phyloP scores from a whole-genome alignment of 53 echinoderm and acorn worm species.

The Stichopus horrens region DNA sequence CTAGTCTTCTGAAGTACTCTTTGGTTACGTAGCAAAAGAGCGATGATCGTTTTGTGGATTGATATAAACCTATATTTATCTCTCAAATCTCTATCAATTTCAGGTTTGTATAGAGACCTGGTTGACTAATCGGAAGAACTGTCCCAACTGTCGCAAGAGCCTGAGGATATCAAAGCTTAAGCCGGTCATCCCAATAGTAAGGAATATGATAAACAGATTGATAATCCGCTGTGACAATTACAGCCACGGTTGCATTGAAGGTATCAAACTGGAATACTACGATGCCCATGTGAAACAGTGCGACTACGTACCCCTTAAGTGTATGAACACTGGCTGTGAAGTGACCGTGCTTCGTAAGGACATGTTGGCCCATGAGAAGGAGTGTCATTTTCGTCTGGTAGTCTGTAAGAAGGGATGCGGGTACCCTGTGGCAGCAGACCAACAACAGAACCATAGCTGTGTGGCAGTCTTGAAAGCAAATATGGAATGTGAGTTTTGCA shows the following conservation, averaged over 20 bases:
- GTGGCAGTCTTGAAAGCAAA: conserved; percentile 69
- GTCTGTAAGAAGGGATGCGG: conserved; percentile 90
- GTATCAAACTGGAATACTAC: conserved; percentile 77
- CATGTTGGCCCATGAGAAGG: conserved; percentile 77
- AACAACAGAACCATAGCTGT: conserved; percentile 70
- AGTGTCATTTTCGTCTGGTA: conserved; percentile 69
- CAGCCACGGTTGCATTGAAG: conserved; percentile 65
- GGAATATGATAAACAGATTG: conserved; percentile 95
- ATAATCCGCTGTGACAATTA: conserved; percentile 76
- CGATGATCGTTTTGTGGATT: neutral
- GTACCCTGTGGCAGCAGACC: conserved; percentile 61
- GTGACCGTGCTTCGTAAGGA: conserved; percentile 66
- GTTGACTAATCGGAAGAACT: conserved; percentile 80
- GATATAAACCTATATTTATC: neutral
- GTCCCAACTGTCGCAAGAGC: conserved; percentile 85
- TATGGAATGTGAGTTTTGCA: conserved; percentile 59
- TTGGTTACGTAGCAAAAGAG: neutral
- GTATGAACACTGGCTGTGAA: conserved; percentile 80
- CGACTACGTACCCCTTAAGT: conserved; percentile 71
- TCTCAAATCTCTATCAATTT: neutral
- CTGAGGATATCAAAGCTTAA: conserved; percentile 72
- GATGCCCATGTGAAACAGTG: conserved; percentile 71
- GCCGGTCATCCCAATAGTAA: conserved; percentile 92
- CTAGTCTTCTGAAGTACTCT: no score
- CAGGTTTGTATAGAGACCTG: conserved; percentile 90